phyloP scores from a whole-genome alignment of 92 coral and sea anemone genomes.

The Pocillopora meandrina region DNA sequence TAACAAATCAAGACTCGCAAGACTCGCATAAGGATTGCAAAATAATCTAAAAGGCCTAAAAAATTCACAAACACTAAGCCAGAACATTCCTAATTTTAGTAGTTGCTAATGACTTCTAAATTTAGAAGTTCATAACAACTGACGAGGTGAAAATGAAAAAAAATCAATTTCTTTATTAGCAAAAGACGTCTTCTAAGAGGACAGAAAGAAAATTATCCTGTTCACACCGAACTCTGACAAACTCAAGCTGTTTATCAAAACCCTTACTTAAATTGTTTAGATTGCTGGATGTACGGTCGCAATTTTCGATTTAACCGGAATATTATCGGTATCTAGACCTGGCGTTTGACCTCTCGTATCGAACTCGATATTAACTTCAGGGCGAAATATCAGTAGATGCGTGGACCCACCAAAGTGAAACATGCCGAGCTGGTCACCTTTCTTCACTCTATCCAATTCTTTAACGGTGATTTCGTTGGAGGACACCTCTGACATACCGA shows the following conservation, averaged over 20 bases:
- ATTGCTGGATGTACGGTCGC: conserved; percentile 47
- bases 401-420: conserved; percentile 80
- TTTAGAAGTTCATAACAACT: too few relatives aligned
- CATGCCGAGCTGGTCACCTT: conserved; percentile 77
- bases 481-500: conserved; percentile 73
- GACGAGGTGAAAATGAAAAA: too few relatives aligned
- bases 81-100: too few relatives aligned
- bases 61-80: too few relatives aligned
- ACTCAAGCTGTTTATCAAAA: neutral
- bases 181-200: too few relatives aligned
- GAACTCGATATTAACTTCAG: conserved; percentile 53
- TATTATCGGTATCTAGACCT: conserved; percentile 45
- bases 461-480: conserved; percentile 60
- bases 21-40: too few relatives aligned
- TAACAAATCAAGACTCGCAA: too few relatives aligned
- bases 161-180: too few relatives aligned
- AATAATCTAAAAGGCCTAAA: too few relatives aligned
- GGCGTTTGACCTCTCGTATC: conserved; percentile 58
- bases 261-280: neutral
- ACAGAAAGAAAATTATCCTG: too few relatives aligned
- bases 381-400: conserved; percentile 67
- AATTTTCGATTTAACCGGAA: conserved; percentile 47
- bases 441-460: conserved; percentile 46
- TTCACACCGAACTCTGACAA: too few relatives aligned
- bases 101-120: too few relatives aligned